Evolutionary conservation across 2,797 vertebrate species (phyloP), one percentile per base, ranked within the genome.

Genomic region (Tragopan temminckii): DNA sequence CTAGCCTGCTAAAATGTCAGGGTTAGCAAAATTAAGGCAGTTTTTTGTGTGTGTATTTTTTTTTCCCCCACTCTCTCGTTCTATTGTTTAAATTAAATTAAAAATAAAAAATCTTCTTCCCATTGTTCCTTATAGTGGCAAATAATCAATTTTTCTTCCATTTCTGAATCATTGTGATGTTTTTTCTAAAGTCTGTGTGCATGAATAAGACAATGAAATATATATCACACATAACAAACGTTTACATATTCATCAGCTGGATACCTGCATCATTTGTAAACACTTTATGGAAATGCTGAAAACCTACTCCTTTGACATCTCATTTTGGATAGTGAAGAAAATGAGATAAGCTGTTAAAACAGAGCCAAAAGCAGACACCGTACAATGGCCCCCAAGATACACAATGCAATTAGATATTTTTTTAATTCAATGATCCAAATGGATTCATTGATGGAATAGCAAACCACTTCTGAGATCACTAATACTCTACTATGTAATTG

Each of bases 401-500:
- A 10, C 90, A 92, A 96, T 93, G 40, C 89, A 89, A 95, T 94
- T 79, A 90, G 55, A 29, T 83, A 72, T 20, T 67, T 50, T 84
- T 88, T 88, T 4, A 90, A 95, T 89, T 96, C 70, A 94, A 9
- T 91, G 58, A 93, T 95, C 59, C 83, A 94, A 76, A 92, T 96
- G 74, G 52, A 85, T 93, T 92, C n/a, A 86, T 33, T 86, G 86
- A 72, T 87, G 78, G 88, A 94, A 93, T 29, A 95, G n/a, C 67
- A 94, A 96, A 87, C 66, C 33, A 77, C 84, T 91, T 95, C 52
- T 85, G 74, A 96, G 31, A 82, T 71, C 9, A 2, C 40, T 93
- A 85, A 80, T 77, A 80, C 45, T 80, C 64, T 82, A 93, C 94
- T 68, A 96, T 59, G 89, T 93, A 96, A 95, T 92, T 97, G 80